These are phyloP conservation scores for Asarcornis scutulata DNA, from an alignment of 2,113 vertebrate species.

Conservation along the genomic window DNA sequence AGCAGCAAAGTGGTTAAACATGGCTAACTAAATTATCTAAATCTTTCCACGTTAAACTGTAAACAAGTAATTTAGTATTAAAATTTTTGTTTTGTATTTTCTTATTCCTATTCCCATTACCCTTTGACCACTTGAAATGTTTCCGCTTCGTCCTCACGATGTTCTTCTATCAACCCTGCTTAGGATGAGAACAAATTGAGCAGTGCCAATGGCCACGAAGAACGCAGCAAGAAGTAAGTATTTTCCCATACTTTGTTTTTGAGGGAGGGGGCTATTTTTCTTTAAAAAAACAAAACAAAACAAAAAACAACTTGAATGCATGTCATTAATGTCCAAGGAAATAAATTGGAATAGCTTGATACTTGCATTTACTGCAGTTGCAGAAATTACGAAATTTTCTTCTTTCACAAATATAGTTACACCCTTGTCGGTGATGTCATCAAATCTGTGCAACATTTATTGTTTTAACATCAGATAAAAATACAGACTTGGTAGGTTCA, in stretches of 20 bases:
- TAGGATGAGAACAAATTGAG: constrained; percentile 95
- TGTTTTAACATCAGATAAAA: not conserved
- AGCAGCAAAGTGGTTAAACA: constrained; percentile 86
- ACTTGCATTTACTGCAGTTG: not conserved
- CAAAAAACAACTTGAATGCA: accelerated
- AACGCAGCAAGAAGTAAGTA: constrained; percentile 94
- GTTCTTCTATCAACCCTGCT: constrained; percentile 99
- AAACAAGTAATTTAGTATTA: constrained; percentile 84
- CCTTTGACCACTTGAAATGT: constrained; percentile 98
- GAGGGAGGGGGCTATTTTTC: not conserved
- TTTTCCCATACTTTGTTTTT: accelerated
- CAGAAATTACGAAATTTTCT: not conserved
- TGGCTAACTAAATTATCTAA: constrained; percentile 82
- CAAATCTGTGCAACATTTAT: not conserved
- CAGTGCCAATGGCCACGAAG: constrained; percentile 92
- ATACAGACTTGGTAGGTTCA: not conserved
- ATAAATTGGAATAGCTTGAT: not conserved
- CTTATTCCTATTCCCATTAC: constrained; percentile 95
- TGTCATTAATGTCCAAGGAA: not conserved
- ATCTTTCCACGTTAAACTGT: constrained; percentile 79
- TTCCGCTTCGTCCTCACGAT: constrained; percentile 96
- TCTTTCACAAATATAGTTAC: not conserved
- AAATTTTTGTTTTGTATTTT: constrained; percentile 89
- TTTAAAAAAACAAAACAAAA: not conserved
- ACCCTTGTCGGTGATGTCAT: not conserved